A percentile compares a stretch with the other conserved stretches of the same genome.
Evolutionary conservation across 2,797 vertebrate species (phyloP).

Genomic region (Coregonus sp.): DNA sequence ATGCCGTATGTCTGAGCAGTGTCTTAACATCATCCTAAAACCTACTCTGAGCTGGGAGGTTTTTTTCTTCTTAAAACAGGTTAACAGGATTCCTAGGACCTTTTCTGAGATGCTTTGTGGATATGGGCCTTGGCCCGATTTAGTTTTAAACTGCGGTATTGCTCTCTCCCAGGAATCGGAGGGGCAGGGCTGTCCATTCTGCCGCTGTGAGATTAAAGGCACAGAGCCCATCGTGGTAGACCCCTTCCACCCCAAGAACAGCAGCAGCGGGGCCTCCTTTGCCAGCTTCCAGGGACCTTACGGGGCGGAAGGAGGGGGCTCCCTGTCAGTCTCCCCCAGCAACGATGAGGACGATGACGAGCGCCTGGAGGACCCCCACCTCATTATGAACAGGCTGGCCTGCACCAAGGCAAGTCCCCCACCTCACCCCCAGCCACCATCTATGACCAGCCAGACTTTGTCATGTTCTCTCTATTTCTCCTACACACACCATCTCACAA

Average conservation of each 20-base stretch:
- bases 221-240: conserved; percentile 88
- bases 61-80: no score
- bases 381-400: conserved; percentile 87
- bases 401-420: conserved; percentile 76
- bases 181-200: conserved; percentile 88
- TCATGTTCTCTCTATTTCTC: not conserved
- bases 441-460: not conserved
- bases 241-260: conserved; percentile 80
- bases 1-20: no score
- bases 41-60: no score
- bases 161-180: conserved; percentile 80
- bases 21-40: no score
- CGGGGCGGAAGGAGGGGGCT: conserved; percentile 72
- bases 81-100: no score
- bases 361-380: conserved; percentile 82
- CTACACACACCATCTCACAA: not conserved
- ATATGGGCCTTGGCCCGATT: no score
- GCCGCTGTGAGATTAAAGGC: conserved; percentile 89
- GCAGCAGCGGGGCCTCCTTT: conserved; percentile 63
- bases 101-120: no score
- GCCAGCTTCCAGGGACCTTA: conserved; percentile 79
- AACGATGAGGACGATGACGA: conserved; percentile 88
- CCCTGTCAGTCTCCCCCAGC: conserved; percentile 78
- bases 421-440: not conserved
- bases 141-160: not conserved